Evolutionary conservation across 2,888 invertebrate genomes (phyloP).

Genomic region (Alitta virens): DNA sequence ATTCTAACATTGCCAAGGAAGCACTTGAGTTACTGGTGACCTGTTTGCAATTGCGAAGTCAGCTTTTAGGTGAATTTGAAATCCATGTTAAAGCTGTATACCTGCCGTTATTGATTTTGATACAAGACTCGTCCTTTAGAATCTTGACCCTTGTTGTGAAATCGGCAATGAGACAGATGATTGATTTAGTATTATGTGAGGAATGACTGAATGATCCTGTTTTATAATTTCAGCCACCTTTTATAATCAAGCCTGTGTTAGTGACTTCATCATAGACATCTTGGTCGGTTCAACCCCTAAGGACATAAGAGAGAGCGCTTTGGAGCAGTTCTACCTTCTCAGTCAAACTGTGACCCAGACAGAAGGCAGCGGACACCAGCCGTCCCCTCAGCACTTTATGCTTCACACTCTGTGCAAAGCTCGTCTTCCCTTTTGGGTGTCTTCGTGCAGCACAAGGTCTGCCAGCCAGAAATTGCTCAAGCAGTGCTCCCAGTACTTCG

Average conservation of each 20-base stretch:
- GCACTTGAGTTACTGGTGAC: constrained; percentile 58
- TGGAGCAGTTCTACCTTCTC: constrained; percentile 56
- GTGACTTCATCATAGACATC: constrained; percentile 59
- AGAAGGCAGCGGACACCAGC: constrained; percentile 28
- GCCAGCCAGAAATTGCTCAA: constrained; percentile 55
- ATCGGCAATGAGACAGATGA: too few relatives aligned
- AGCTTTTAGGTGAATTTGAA: constrained; percentile 55
- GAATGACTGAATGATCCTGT: too few relatives aligned
- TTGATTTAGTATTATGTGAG: too few relatives aligned
- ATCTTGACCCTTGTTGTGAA: too few relatives aligned
- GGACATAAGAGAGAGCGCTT: constrained; percentile 55
- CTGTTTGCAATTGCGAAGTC: constrained; percentile 56
- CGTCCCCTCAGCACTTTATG: constrained; percentile 51
- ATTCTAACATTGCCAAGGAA: constrained; percentile 57
- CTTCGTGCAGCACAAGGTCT: constrained; percentile 56
- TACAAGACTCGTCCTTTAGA: too few relatives aligned
- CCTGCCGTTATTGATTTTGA: too few relatives aligned
- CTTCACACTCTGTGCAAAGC: constrained; percentile 57
- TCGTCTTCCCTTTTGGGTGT: constrained; percentile 59
- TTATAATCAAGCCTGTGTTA: constrained; percentile 55
- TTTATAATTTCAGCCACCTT: constrained; percentile 49
- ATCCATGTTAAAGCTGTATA: too few relatives aligned
- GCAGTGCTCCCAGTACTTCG: constrained; percentile 60
- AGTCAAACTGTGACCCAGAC: constrained; percentile 40
- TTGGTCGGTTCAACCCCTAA: constrained; percentile 56